phyloP scores from a whole-genome alignment of 2,113 vertebrate genomes.

The Microtus oregoni region DNA sequence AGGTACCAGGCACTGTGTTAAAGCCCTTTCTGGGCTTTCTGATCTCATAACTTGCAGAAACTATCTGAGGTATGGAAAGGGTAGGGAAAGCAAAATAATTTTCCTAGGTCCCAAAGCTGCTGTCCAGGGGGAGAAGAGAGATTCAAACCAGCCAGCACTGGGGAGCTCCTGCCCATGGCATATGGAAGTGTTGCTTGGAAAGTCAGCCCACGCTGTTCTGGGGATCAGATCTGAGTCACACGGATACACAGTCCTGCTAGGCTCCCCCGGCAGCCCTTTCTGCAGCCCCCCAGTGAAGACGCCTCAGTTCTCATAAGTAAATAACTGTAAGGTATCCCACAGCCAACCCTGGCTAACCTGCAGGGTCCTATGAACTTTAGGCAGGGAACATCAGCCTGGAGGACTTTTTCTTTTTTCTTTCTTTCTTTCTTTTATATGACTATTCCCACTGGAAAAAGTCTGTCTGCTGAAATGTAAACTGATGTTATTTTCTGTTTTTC shows the following conservation, averaged over 20 bases:
- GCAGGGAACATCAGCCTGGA: conserved; percentile 21
- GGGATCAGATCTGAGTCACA: neutral
- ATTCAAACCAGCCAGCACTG: neutral
- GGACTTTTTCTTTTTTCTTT: too few relatives aligned
- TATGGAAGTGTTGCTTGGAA: neutral
- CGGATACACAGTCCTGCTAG: neutral
- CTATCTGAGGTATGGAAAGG: neutral
- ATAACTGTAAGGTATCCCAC: neutral
- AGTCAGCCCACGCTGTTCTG: neutral
- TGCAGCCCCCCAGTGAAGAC: neutral
- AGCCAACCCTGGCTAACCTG: neutral
- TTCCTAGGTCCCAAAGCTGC: neutral
- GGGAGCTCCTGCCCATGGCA: accelerated
- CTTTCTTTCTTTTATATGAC: conserved; percentile 39
- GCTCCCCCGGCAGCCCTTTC: neutral
- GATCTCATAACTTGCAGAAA: neutral
- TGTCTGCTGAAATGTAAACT: conserved; percentile 63
- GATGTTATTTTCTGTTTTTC: conserved; percentile 75
- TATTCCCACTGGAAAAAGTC: conserved; percentile 29
- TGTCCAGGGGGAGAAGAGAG: neutral
- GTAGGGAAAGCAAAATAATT: neutral
- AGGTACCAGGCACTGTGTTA: neutral
- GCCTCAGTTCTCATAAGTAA: neutral
- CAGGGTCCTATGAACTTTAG: neutral
- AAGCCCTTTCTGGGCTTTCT: neutral